Evolutionary conservation across 1,140 invertebrate genomes (phyloP).

Genomic region (Charaxes varanes): DNA sequence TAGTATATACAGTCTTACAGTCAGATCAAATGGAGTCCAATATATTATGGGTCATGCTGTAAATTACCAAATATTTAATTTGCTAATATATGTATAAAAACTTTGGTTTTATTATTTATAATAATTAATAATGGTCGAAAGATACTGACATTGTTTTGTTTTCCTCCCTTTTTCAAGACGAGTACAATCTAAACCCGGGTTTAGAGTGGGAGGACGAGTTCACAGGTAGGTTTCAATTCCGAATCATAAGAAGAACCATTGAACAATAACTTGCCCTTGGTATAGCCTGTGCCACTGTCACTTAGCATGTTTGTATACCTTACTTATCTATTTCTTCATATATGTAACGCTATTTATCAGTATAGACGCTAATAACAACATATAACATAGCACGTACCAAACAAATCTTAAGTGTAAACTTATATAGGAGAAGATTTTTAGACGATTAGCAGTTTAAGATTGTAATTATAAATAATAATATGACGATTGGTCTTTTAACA

Average conservation of each 20-base stretch:
- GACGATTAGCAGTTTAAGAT: not conserved
- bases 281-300: conserved; percentile 68
- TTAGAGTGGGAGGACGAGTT: conserved; percentile 99
- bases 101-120: conserved; percentile 28
- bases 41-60: conserved; percentile 51
- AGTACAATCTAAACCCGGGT: conserved; percentile 99
- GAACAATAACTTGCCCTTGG: conserved; percentile 60
- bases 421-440: not conserved
- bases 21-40: conserved; percentile 36
- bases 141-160: conserved; percentile 78
- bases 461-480: too few species aligned
- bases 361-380: conserved; percentile 58
- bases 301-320: conserved; percentile 63
- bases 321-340: conserved; percentile 51
- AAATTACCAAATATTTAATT: conserved; percentile 57
- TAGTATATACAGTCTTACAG: conserved; percentile 27
- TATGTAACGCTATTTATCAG: conserved; percentile 64
- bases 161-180: conserved; percentile 93
- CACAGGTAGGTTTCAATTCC: conserved; percentile 92
- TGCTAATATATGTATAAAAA: conserved; percentile 62
- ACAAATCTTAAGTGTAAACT: conserved; percentile 7
- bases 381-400: conserved; percentile 40
- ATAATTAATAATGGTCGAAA: conserved; percentile 59
- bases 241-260: conserved; percentile 59
- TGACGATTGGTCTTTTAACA: not conserved